Conservation (phyloP, 2,797 vertebrate species). For the Argentina silus region DNA sequence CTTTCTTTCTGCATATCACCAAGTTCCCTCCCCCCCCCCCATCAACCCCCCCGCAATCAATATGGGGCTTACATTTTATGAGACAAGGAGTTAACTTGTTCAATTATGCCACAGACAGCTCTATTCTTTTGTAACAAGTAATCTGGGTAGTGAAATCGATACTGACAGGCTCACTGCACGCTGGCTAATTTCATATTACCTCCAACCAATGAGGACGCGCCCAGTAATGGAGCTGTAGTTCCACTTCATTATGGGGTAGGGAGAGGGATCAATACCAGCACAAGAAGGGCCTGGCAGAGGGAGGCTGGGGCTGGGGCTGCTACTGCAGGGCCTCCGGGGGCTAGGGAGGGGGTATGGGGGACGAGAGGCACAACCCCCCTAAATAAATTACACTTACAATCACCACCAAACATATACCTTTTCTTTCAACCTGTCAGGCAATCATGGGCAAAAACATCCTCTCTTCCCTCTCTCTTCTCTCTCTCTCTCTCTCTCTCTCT, state of each 20-base stretch:
- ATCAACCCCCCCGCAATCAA: conserved; percentile 82
- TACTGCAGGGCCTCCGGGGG: conserved; percentile 52
- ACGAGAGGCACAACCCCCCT: conserved; percentile 56
- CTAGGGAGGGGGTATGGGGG: conserved; percentile 40
- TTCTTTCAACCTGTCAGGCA: conserved; percentile 53
- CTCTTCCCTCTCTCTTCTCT: not conserved
- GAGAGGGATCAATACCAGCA: conserved; percentile 88
- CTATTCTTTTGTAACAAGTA: conserved; percentile 99
- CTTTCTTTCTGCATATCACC: conserved; percentile 73
- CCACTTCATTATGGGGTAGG: conserved; percentile 90
- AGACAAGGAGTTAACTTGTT: conserved; percentile 99
- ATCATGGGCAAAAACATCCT: conserved; percentile 50
- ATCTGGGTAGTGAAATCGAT: conserved; percentile 99
- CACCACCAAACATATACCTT: conserved; percentile 35
- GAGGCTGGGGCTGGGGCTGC: conserved; percentile 24
- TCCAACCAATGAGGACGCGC: conserved; percentile 88
- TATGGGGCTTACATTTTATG: conserved; percentile 95
- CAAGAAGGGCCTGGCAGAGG: conserved; percentile 70
- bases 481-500: not conserved
- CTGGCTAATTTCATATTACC: conserved; percentile 99
- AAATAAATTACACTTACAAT: conserved; percentile 72
- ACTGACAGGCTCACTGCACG: conserved; percentile 93
- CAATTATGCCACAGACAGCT: conserved; percentile 99
- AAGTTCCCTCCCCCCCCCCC: conserved; percentile 58
- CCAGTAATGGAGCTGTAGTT: conserved; percentile 95